Percentiles rank a stretch among this genome's conserved stretches.
phyloP scores from a whole-genome alignment of 2,113 vertebrate genomes.

The Phalacrocorax pelagicus region DNA sequence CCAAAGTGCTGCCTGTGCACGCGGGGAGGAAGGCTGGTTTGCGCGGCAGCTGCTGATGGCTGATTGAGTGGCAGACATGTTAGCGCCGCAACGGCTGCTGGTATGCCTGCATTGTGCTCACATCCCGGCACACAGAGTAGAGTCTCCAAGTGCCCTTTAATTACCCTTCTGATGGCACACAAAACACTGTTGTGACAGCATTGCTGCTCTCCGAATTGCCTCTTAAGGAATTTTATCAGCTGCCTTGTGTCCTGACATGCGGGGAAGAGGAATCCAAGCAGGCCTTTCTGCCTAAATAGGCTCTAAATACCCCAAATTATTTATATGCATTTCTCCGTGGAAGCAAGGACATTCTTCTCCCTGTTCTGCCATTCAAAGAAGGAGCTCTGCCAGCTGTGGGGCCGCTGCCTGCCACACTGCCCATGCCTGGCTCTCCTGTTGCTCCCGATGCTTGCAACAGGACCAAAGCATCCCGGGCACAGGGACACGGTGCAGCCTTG shows the following conservation, averaged over 20 bases:
- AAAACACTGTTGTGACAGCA: slow-evolving; percentile 50
- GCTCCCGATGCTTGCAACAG: not conserved
- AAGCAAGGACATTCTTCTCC: not conserved
- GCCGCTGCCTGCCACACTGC: fast-evolving
- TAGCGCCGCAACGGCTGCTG: not conserved
- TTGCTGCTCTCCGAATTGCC: slow-evolving; percentile 43
- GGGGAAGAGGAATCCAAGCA: slow-evolving; percentile 8
- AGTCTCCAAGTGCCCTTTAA: slow-evolving; percentile 58
- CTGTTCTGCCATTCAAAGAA: not conserved
- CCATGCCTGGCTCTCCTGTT: fast-evolving
- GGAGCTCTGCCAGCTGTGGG: not conserved
- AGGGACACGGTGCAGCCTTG: fast-evolving
- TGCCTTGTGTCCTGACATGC: not conserved
- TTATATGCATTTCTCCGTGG: not conserved
- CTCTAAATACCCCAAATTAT: slow-evolving; percentile 57
- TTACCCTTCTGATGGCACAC: slow-evolving; percentile 50
- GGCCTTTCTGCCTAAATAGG: slow-evolving; percentile 47
- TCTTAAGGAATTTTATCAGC: slow-evolving; percentile 62
- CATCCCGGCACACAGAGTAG: not conserved
- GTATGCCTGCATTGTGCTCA: not conserved
- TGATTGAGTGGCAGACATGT: not conserved
- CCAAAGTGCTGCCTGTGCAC: not conserved
- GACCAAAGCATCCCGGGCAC: not conserved
- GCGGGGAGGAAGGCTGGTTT: not conserved
- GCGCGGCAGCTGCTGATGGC: not conserved